A percentile compares a stretch with the other conserved stretches of the same genome.
phyloP scores from a whole-genome alignment of 2,888 invertebrate genomes.

The Eupithecia tripunctaria region DNA sequence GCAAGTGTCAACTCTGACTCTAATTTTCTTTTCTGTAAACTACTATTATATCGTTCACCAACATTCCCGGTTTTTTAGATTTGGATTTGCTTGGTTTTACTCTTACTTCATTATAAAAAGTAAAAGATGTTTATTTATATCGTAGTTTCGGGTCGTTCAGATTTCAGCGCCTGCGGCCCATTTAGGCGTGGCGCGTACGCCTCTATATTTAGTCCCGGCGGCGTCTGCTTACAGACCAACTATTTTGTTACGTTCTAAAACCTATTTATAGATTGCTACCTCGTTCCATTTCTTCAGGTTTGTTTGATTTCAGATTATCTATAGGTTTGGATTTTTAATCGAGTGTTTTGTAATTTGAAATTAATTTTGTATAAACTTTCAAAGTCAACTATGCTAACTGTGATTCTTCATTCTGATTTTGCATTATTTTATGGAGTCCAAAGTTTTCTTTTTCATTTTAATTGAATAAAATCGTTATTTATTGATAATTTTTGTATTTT shows the following conservation, averaged over 20 bases:
- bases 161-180: constrained; percentile 55
- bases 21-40: background rate
- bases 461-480: background rate
- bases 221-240: constrained; percentile 56
- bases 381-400: background rate
- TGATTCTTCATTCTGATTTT: too few species aligned
- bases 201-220: constrained; percentile 69
- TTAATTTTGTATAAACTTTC: background rate
- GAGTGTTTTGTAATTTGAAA: background rate
- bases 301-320: background rate
- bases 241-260: constrained; percentile 64
- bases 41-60: background rate
- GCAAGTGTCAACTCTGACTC: background rate
- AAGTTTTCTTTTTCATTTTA: background rate
- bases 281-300: constrained; percentile 52
- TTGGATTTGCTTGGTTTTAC: background rate
- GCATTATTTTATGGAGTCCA: background rate
- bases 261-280: constrained; percentile 60
- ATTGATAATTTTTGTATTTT: background rate
- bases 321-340: background rate
- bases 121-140: constrained; percentile 36
- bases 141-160: constrained; percentile 43
- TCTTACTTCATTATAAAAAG: background rate
- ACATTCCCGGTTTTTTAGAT: background rate
- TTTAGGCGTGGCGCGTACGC: constrained; percentile 62